phyloP scores from a whole-genome alignment of 2,888 invertebrate genomes.

The Morinoia aosen region DNA sequence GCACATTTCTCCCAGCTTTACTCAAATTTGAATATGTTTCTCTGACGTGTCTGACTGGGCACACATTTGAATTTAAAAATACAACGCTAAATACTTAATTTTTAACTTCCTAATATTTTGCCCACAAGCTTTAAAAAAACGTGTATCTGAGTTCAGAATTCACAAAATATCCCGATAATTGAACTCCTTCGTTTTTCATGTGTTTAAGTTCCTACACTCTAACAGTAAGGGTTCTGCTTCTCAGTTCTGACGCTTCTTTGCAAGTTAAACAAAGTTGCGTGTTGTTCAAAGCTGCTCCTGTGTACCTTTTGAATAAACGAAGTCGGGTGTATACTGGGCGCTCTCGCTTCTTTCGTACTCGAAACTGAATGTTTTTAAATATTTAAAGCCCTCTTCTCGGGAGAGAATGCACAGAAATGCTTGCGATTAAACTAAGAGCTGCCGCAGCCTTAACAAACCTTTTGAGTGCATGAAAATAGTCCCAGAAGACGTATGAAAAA shows the following conservation, averaged over 20 bases:
- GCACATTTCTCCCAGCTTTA: no score
- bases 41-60: not conserved
- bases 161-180: not conserved
- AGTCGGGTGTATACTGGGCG: not conserved
- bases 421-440: not conserved
- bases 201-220: not conserved
- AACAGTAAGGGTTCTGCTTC: not conserved
- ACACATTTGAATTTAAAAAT: not conserved
- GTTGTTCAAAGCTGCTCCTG: not conserved
- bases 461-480: not conserved
- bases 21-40: not conserved
- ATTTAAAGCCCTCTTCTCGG: not conserved
- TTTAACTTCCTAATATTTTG: not conserved
- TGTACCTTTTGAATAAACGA: constrained; percentile 6
- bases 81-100: not conserved
- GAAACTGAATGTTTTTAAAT: not conserved
- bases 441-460: not conserved
- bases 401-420: not conserved
- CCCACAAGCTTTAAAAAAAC: not conserved
- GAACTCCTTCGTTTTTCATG: not conserved
- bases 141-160: not conserved
- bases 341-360: not conserved
- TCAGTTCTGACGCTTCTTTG: not conserved
- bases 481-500: not conserved
- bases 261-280: not conserved